A percentile compares a stretch with the other conserved stretches of the same genome.
These are phyloP conservation scores for Drosophila melanocephala DNA, from an alignment of 2,888 invertebrate genomes.

Conservation along the genomic window DNA sequence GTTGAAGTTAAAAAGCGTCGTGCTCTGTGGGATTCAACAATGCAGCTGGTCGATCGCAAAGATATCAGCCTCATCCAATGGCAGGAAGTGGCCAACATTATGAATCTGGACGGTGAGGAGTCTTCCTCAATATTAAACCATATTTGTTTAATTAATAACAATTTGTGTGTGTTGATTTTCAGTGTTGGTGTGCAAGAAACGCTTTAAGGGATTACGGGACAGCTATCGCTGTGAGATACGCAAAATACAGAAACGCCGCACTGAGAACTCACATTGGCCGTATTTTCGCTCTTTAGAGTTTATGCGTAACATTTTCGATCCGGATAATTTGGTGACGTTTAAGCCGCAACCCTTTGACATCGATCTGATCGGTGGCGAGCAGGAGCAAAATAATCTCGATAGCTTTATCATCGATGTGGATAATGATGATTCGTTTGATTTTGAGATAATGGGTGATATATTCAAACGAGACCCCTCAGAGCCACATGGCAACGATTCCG, in stretches of 20 bases:
- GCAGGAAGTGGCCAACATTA: slow-evolving; percentile 50
- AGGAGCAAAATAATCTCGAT: slow-evolving; percentile 30
- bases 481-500: slow-evolving; percentile 12
- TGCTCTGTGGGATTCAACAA: slow-evolving; percentile 64
- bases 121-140: not conserved
- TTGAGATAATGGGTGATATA: slow-evolving; percentile 69
- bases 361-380: not conserved
- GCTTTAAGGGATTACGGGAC: slow-evolving; percentile 64
- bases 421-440: slow-evolving; percentile 67
- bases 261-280: slow-evolving; percentile 44
- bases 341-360: slow-evolving; percentile 31
- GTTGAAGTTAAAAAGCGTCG: slow-evolving; percentile 57
- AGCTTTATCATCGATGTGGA: slow-evolving; percentile 64
- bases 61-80: slow-evolving; percentile 37
- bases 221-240: slow-evolving; percentile 64
- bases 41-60: slow-evolving; percentile 49
- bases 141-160: not conserved
- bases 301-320: slow-evolving; percentile 64
- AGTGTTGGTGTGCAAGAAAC: slow-evolving; percentile 59
- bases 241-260: slow-evolving; percentile 55
- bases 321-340: slow-evolving; percentile 48
- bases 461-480: slow-evolving; percentile 50
- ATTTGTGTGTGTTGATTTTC: not conserved
- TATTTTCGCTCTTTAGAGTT: slow-evolving; percentile 66
- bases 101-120: slow-evolving; percentile 59